Base-by-base conservation (phyloP, 1,140 invertebrate genomes). In the Euwallacea fornicatus region DNA sequence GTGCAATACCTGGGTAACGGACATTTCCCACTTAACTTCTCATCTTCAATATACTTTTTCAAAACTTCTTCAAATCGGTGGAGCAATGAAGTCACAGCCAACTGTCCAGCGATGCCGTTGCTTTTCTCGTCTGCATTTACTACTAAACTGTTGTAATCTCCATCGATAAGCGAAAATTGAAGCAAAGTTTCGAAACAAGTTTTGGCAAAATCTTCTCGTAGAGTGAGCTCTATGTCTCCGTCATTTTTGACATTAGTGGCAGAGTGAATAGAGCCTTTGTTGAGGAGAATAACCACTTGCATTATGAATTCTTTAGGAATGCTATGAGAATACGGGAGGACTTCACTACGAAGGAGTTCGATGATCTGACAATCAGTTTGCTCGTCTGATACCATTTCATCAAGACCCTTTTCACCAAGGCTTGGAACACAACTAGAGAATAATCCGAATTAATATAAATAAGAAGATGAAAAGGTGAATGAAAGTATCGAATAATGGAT, bases 141-240 rank as follows among this genome's bases (percentile, higher is more conserved):
- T 8, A 77, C 79, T 69, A 77, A 80, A 77, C 81, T 75, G 63
- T 86, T 84, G 69, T 83, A 82, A 73, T 83, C 84, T 73, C 91
- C 89, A 78, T 93, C 90, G 42, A 90, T 84, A 69, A 90, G 85
- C 0, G 95, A 97, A 84, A 98, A 98, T 82, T 98, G 95, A 10
- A 98, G 86, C 16, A 98, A 84, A 0, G 96, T 98, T 83, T 98
- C 96, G 80, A 98, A 98, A 80, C 97, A 98, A 0, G 92, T 93
- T 79, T 96, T 93, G 16, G 96, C 96, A 84, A 98, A 98, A 78
- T 98, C 96, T 83, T 98, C 96, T 16, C 96, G 82, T 69, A 95
- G 83, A 70, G 91, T 92, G 69, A 94, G 83, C 78, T 94, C 93
- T 21, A 90, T 89, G 80, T 96, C 93, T 73, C 90, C 90, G 76